These are phyloP conservation scores for Diarsia rubi DNA, from an alignment of 2,888 invertebrate genomes.

Conservation along the genomic window DNA sequence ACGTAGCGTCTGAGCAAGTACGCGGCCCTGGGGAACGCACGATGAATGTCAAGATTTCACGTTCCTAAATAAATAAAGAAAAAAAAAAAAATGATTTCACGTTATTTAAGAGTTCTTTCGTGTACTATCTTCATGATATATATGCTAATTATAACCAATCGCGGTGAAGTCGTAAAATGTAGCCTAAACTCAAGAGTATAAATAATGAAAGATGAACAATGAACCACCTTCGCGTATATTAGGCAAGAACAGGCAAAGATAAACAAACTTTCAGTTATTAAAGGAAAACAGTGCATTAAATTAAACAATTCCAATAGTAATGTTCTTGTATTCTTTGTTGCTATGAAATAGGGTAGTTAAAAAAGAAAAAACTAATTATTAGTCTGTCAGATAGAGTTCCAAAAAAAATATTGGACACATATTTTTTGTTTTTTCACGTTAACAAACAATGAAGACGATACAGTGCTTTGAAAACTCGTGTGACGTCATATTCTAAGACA, in stretches of 20 bases:
- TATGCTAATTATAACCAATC: not conserved
- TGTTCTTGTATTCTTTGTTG: not conserved
- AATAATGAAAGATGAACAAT: too few species aligned
- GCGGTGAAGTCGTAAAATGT: not conserved
- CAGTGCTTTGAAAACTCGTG: too few species aligned
- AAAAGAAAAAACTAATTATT: too few species aligned
- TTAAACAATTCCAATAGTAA: not conserved
- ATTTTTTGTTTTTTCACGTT: too few species aligned
- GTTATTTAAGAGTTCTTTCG: not conserved
- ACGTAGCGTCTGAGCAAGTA: constrained; percentile 4
- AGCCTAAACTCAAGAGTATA: not conserved
- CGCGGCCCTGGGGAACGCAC: constrained; percentile 3
- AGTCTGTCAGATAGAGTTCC: too few species aligned
- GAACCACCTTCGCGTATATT: too few species aligned
- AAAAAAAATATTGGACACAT: too few species aligned
- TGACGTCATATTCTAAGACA: too few species aligned
- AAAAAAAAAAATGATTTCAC: too few species aligned
- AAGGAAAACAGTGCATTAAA: not conserved
- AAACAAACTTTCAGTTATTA: not conserved
- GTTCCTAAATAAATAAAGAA: too few species aligned
- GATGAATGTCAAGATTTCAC: not conserved
- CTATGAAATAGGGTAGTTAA: too few species aligned
- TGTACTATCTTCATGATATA: not conserved
- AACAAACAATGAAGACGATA: too few species aligned
- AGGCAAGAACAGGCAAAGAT: not conserved